These are phyloP conservation scores for Mormoops blainvillei DNA, from an alignment of 2,113 vertebrate genomes.

Conservation along the genomic window DNA sequence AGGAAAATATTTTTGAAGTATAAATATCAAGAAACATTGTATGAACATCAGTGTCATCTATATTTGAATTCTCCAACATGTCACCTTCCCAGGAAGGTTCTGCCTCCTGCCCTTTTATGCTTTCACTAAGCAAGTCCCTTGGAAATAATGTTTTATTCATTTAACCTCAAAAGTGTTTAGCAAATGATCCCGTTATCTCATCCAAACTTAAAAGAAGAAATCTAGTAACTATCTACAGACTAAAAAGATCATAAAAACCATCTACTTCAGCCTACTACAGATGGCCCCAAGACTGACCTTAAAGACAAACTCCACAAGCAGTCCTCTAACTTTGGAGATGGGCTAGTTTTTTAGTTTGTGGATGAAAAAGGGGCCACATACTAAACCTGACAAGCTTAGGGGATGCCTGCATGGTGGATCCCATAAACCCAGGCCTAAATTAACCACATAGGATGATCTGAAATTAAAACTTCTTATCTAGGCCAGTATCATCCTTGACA, in stretches of 20 bases:
- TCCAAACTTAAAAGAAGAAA: background rate
- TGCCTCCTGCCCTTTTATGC: background rate
- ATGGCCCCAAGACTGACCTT: background rate
- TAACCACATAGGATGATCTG: background rate
- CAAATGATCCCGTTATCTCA: background rate
- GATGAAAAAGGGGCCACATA: background rate
- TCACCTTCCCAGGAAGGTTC: background rate
- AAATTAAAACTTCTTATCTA: background rate
- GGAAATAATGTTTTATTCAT: background rate
- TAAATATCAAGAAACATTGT: background rate
- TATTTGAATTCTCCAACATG: background rate
- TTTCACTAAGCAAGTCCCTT: background rate
- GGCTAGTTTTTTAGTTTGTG: background rate
- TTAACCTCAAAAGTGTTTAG: background rate
- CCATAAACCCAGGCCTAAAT: background rate
- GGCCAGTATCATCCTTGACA: background rate
- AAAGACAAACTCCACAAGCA: background rate
- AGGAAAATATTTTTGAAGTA: background rate
- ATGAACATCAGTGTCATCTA: background rate
- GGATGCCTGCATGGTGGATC: background rate
- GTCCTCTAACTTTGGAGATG: background rate
- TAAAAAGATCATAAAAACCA: background rate
- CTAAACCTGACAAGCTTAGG: background rate
- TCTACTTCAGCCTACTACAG: background rate
- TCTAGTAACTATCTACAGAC: background rate